phyloP scores from a whole-genome alignment of 2,113 vertebrate species.

The Synodontis membranacea region DNA sequence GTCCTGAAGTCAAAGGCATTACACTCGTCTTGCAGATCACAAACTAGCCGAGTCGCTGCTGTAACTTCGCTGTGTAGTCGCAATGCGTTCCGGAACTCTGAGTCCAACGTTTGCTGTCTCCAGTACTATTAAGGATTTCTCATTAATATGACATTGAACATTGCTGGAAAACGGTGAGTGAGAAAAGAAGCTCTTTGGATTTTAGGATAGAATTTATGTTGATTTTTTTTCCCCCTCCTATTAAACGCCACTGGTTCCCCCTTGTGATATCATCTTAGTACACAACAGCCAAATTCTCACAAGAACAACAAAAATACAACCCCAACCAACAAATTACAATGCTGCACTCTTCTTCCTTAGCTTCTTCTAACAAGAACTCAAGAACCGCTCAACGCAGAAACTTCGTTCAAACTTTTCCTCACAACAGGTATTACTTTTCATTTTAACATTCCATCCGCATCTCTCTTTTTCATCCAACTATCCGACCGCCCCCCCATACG shows the following conservation, averaged over 20 bases:
- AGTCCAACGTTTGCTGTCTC: background rate
- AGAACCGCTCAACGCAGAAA: too few relatives aligned
- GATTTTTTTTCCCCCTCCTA: background rate
- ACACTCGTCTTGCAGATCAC: rapidly evolving
- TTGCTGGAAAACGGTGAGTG: background rate
- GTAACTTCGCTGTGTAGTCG: background rate
- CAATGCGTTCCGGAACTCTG: background rate
- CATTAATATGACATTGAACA: background rate
- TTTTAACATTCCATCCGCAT: too few relatives aligned
- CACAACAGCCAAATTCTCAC: background rate
- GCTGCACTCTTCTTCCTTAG: too few relatives aligned
- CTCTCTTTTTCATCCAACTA: too few relatives aligned
- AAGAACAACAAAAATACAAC: background rate
- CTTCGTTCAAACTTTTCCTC: too few relatives aligned
- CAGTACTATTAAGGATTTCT: background rate
- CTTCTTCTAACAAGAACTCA: too few relatives aligned
- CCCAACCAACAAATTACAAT: background rate
- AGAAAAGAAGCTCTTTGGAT: background rate
- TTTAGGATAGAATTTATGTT: background rate
- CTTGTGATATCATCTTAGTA: background rate
- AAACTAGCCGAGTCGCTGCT: background rate
- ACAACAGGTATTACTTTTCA: too few relatives aligned
- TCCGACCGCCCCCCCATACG: too few relatives aligned
- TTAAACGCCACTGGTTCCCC: background rate
- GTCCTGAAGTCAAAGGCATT: background rate